phyloP scores from a whole-genome alignment of 2,797 vertebrate species.

The Rhincodon typus region DNA sequence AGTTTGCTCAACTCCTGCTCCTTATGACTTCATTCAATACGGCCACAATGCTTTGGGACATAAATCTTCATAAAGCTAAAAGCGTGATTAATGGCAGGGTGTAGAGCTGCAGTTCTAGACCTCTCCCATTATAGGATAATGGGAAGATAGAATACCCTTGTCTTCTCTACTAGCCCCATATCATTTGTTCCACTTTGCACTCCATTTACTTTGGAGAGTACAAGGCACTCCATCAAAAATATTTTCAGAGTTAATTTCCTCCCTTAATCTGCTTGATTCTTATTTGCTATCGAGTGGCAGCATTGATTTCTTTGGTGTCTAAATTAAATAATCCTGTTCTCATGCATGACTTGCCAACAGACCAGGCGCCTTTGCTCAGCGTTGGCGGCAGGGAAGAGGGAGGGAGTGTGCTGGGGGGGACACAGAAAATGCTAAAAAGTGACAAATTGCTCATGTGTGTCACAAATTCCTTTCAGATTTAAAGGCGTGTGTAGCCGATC shows the following conservation, averaged over 20 bases:
- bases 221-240: constrained; percentile 93
- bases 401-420: neutral
- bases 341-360: constrained; percentile 41
- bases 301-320: constrained; percentile 90
- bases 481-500: constrained; percentile 71
- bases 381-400: accelerated
- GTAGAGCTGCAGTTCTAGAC: constrained; percentile 87
- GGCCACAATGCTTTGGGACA: constrained; percentile 51
- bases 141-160: constrained; percentile 95
- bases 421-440: constrained; percentile 48
- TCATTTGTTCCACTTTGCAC: constrained; percentile 99
- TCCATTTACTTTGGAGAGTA: constrained; percentile 91
- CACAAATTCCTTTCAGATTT: constrained; percentile 71
- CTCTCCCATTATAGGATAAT: constrained; percentile 96
- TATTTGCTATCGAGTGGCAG: constrained; percentile 92
- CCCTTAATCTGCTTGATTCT: constrained; percentile 91
- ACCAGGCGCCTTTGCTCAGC: neutral
- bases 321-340: constrained; percentile 77
- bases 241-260: constrained; percentile 95
- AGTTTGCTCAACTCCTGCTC: no score
- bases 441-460: constrained; percentile 75
- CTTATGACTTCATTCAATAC: no score
- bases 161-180: constrained; percentile 91
- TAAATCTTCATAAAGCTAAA: constrained; percentile 97
- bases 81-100: constrained; percentile 88